Base-by-base conservation (phyloP, 2,888 invertebrate genomes). In the Cataglyphis livida region DNA sequence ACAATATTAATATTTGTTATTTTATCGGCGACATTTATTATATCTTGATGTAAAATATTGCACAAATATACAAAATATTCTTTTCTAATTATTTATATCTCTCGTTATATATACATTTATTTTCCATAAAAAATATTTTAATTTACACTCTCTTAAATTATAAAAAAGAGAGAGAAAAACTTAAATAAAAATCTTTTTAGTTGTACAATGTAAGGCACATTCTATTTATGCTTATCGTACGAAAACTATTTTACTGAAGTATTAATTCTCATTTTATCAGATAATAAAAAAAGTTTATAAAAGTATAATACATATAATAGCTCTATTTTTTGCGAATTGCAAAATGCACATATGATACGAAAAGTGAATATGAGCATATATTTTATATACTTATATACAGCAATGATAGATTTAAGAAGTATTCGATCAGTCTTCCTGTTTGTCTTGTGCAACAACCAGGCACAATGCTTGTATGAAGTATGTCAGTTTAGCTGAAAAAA, bases 381-480 rank as follows among this genome's bases (percentile, higher is more conserved):
- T 81, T 81, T 51, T 48, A 35, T 48, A 3, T 54, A 57, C 3
- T 73, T 61, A 61, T 73, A 35, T 44, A 32, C 44, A 21, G 3
- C 3, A n/a, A 35, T 75, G 9, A 35, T 73, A 7, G 15, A 35
- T 74, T 54, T 5, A 15, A 44, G 68, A 59, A 32, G 64, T 57
- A 21, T 81, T 41, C 15, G n/a, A 57, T 90, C 87, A 89, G 86
- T 94, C 85, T 90, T 89, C 87, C 6, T 66, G 57, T 88, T 91
- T 89, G 65, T 94, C 94, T 10, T 97, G 96, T 84, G 97, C 97
- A 28, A 97, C 97, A 79, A 96, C 97, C 93, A 96, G 95, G 93
- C 97, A 96, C 85, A 97, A 92, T 66, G 96, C 95, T 95, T 97
- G 97, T 61, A 96, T 95, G 65, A 96, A 94, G 94, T 96, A 96